These are phyloP conservation scores for Nylanderia fulva DNA, from an alignment of 1,140 invertebrate species.

Conservation along the genomic window DNA sequence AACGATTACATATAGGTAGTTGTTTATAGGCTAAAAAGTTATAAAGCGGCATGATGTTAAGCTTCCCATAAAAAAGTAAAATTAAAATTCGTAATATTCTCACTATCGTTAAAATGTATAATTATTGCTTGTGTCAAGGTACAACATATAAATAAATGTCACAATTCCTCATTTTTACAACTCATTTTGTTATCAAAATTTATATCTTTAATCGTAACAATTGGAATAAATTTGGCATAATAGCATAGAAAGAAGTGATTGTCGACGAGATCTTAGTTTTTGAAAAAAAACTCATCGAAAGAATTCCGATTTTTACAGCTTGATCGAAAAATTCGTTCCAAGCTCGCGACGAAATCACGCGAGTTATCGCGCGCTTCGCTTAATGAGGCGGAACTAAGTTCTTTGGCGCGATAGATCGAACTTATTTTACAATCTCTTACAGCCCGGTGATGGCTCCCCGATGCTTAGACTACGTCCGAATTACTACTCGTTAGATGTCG, in stretches of 20 bases:
- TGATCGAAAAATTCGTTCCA: conserved; percentile 22
- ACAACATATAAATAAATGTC: neutral
- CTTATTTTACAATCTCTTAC: conserved; percentile 52
- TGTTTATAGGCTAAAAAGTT: no score
- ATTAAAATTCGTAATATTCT: no score
- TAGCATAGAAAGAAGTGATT: neutral
- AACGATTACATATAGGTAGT: no score
- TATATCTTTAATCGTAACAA: conserved; percentile 21
- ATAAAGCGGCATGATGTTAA: no score
- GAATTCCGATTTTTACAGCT: neutral
- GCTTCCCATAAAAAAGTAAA: no score
- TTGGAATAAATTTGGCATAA: conserved; percentile 7
- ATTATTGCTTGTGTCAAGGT: no score
- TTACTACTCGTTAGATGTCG: conserved; percentile 19
- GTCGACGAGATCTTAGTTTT: neutral
- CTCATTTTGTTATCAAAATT: neutral
- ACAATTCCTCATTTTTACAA: no score
- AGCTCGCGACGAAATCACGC: neutral
- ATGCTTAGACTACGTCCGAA: neutral
- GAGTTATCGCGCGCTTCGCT: conserved; percentile 27
- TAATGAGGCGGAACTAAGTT: conserved; percentile 66
- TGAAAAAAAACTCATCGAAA: conserved; percentile 28
- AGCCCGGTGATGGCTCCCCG: neutral
- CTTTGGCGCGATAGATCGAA: conserved; percentile 42
- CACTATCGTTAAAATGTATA: no score